phyloP scores from a whole-genome alignment of 2,113 vertebrate species.

The Eulemur macaco region DNA sequence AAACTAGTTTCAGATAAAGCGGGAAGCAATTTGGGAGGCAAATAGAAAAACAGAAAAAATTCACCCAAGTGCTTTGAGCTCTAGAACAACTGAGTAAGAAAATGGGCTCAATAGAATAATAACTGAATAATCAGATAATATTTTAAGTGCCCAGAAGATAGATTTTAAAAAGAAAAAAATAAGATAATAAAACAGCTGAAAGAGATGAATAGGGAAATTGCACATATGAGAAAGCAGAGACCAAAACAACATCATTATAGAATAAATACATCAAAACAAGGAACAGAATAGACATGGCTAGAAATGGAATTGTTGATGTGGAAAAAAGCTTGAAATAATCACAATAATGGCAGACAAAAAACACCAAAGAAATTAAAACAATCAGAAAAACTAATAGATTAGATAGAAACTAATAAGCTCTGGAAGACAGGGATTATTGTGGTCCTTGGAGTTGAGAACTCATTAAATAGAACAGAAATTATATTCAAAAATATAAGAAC shows the following conservation, averaged over 20 bases:
- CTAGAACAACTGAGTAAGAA: neutral
- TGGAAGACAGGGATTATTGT: neutral
- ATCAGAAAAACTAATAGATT: neutral
- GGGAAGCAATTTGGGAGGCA: neutral
- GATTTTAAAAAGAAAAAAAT: neutral
- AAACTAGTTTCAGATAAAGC: neutral
- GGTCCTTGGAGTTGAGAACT: neutral
- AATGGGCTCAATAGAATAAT: neutral
- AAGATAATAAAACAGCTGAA: neutral
- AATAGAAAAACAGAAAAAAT: neutral
- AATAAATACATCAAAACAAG: conserved; percentile 11
- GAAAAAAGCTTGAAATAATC: neutral
- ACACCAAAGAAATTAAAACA: neutral
- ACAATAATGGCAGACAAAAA: neutral
- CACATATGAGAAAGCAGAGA: neutral
- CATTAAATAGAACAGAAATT: neutral
- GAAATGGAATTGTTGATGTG: conserved; percentile 8
- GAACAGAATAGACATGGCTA: neutral
- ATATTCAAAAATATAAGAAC: neutral
- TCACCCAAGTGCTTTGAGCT: neutral
- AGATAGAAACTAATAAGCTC: neutral
- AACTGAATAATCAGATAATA: neutral
- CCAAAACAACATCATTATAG: neutral
- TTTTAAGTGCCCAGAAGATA: no score
- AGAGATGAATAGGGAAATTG: neutral